Evolutionary conservation across 2,888 invertebrate species (phyloP).

Genomic region (Agrotis clavis): DNA sequence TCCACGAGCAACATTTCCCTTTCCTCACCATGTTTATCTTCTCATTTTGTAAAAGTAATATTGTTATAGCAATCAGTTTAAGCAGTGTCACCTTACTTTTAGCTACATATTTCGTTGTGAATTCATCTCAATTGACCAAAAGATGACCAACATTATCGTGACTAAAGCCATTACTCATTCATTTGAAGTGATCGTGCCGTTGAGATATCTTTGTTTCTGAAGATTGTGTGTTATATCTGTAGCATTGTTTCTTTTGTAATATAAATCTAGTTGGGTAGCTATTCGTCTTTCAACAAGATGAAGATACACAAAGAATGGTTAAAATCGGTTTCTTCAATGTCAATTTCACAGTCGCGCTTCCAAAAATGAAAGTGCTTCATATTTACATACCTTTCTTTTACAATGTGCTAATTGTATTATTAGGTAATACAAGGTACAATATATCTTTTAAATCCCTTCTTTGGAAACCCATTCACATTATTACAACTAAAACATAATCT

Average conservation of each 20-base stretch:
- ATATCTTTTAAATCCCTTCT: neutral
- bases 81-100: neutral
- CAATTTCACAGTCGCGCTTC: neutral
- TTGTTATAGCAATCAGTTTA: neutral
- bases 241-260: neutral
- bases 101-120: conserved; percentile 28
- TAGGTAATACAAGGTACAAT: neutral
- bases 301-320: neutral
- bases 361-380: neutral
- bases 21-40: neutral
- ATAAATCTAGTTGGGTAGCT: neutral
- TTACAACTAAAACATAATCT: conserved; percentile 4
- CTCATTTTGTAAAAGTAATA: neutral
- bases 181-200: neutral
- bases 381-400: neutral
- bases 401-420: neutral
- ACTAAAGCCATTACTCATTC: conserved; percentile 17
- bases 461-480: conserved; percentile 17
- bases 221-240: neutral
- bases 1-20: no score
- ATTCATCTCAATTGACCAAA: conserved; percentile 18
- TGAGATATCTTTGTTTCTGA: conserved; percentile 3
- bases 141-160: conserved; percentile 3
- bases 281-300: no score
- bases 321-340: neutral